Base-by-base conservation (phyloP, 2,797 vertebrate species). In the Lagocephalus sceleratus region DNA sequence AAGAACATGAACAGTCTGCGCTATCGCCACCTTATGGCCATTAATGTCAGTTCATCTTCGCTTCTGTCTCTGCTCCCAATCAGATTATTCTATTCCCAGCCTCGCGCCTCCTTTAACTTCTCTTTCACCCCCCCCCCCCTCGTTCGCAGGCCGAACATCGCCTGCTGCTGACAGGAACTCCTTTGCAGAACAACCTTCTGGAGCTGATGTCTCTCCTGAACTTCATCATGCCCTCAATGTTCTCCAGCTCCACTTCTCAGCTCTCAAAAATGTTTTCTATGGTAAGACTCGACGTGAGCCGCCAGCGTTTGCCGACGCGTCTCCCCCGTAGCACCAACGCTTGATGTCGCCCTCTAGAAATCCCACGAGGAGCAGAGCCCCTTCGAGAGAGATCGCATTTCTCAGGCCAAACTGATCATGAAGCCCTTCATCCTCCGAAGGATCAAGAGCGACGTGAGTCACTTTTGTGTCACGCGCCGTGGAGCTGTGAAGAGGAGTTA, bases 201-300 rank as follows among this genome's bases (percentile, higher is more conserved):
- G 96, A 99, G 66, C 88, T 98, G 51, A 98, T 98, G 92, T 99
- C 97, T 0, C 91, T 99, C 8, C 76, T 99, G 56, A 98, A 99
- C 86, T 99, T 99, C 82, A 96, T 99, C 65, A 99, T 99, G 97
- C 97, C 97, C 0, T 93, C 92, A 11, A 93, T 98, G 95, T 99
- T 99, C 78, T 97, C 95, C 66, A 97, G 89, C 71, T 94, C 94
- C 63, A 94, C 93, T 3, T 86, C 91, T 51, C 94, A 97, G 88
- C 92, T 98, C 70, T 90, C 91, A 70, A 95, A 95, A 79, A 97
- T 99, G 93, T 99, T 99, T 82, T 95, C 96, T 39, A 86, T 85
- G 87, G 91, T 91, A 67, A 25, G 79, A 57, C 9, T 47, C 21
- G 15, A 20, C 32, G 6, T 1, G 2, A 22, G 23, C 16, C 12